Percentiles rank a stretch among this genome's conserved stretches.
phyloP scores from a whole-genome alignment of 35 echinoderm and acorn worm species.

The Strongylocentrotus purpuratus region DNA sequence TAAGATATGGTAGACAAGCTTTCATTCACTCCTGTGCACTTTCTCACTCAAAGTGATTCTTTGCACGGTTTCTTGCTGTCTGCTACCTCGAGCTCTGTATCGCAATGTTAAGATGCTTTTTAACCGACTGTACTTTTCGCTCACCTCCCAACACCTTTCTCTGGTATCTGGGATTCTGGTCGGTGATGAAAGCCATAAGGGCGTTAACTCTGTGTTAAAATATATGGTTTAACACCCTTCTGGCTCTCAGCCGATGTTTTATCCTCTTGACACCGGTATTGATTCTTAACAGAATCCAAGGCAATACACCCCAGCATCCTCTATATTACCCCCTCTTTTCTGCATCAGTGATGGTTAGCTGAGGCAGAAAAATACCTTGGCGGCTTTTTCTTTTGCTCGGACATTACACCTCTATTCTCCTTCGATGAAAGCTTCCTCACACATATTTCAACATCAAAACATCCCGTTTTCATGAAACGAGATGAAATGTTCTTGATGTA shows the following conservation, averaged over 20 bases:
- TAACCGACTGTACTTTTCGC: not conserved
- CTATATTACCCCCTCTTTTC: not conserved
- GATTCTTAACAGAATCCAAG: slow-evolving; percentile 8
- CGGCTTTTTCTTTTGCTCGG: not conserved
- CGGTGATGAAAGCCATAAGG: too few relatives aligned
- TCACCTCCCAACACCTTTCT: not conserved
- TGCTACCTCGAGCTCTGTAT: too few relatives aligned
- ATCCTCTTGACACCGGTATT: not conserved
- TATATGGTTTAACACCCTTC: not conserved
- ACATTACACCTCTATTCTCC: not conserved
- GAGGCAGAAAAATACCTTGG: not conserved
- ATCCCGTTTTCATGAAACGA: not conserved
- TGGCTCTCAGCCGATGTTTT: too few relatives aligned
- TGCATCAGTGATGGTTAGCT: not conserved
- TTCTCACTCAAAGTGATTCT: too few relatives aligned
- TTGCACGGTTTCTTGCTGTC: too few relatives aligned
- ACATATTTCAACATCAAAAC: not conserved
- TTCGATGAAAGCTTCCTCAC: not conserved
- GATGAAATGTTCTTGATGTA: not conserved
- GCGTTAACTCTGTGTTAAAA: too few relatives aligned
- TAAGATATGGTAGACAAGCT: too few relatives aligned
- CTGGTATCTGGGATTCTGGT: too few relatives aligned
- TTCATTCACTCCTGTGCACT: too few relatives aligned
- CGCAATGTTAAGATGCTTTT: too few relatives aligned
- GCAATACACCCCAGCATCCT: not conserved